A percentile compares a stretch with the other conserved stretches of the same genome.
These are phyloP conservation scores for Ceratothoa steindachneri DNA, from an alignment of 2,888 invertebrate genomes.

Conservation along the genomic window DNA sequence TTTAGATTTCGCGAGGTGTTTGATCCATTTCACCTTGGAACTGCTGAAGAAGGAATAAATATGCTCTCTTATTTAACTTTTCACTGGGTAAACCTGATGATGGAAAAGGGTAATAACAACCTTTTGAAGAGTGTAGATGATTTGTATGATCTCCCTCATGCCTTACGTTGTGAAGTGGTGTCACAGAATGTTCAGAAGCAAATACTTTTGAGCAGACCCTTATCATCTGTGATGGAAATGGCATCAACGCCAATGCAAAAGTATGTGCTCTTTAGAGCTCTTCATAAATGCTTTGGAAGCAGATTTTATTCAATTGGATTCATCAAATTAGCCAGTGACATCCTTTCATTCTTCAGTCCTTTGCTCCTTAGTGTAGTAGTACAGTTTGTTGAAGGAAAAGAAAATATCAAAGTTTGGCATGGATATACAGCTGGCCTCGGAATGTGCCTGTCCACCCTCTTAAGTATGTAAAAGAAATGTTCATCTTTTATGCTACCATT, in stretches of 20 bases:
- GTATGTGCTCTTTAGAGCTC: constrained; percentile 61
- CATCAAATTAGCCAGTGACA: constrained; percentile 75
- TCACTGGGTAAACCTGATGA: constrained; percentile 79
- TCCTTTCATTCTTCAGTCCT: constrained; percentile 81
- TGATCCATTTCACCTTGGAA: constrained; percentile 60
- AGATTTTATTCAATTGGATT: constrained; percentile 81
- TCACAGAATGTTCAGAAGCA: constrained; percentile 28
- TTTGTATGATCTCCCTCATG: constrained; percentile 50
- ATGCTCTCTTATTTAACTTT: constrained; percentile 72
- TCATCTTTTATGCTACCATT: no score
- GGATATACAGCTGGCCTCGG: constrained; percentile 66
- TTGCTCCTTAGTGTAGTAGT: constrained; percentile 78
- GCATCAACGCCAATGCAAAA: background rate
- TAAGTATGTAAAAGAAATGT: constrained; percentile 67
- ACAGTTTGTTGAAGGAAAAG: constrained; percentile 68
- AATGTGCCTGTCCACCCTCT: constrained; percentile 63
- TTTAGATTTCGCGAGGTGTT: constrained; percentile 43
- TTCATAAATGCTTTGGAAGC: constrained; percentile 71
- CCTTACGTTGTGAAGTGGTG: constrained; percentile 29
- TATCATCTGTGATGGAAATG: background rate
- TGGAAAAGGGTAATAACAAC: constrained; percentile 72
- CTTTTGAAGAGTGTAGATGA: constrained; percentile 59
- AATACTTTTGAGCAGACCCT: constrained; percentile 14
- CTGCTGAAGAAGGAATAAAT: constrained; percentile 72
- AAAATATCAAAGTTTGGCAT: constrained; percentile 58